These are phyloP conservation scores for Trididemnum clinides DNA, from an alignment of 23 tunicate genomes.

Conservation along the genomic window DNA sequence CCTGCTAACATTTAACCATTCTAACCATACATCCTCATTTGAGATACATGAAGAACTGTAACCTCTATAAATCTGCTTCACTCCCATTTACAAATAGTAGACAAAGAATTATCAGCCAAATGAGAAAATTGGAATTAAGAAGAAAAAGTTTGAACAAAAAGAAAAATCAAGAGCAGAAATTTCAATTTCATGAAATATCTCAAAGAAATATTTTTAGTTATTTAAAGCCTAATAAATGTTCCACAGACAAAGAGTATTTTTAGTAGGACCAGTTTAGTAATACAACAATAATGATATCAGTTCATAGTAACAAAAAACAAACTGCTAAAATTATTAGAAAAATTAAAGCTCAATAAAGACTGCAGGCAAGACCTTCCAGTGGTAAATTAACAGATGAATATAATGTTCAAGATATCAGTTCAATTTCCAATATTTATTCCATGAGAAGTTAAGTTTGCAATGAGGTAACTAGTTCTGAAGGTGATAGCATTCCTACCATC, in stretches of 20 bases:
- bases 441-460: too few species aligned
- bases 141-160: too few species aligned
- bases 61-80: too few species aligned
- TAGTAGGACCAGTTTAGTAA: background rate
- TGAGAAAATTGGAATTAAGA: too few species aligned
- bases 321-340: background rate
- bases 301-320: background rate
- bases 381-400: too few species aligned
- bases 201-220: background rate
- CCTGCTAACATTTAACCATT: too few species aligned
- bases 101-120: too few species aligned
- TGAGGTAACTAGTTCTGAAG: too few species aligned
- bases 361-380: background rate
- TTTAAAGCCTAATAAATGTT: background rate
- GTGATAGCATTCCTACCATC: background rate
- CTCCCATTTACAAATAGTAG: too few species aligned
- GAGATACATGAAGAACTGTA: too few species aligned
- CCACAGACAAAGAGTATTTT: background rate
- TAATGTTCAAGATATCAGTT: background rate
- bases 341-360: background rate
- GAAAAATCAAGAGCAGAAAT: background rate
- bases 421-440: background rate
- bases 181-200: background rate
- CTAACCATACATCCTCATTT: too few species aligned
- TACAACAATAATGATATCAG: background rate